phyloP scores from a whole-genome alignment of 1,140 invertebrate species.

The Eubasilissa regina region DNA sequence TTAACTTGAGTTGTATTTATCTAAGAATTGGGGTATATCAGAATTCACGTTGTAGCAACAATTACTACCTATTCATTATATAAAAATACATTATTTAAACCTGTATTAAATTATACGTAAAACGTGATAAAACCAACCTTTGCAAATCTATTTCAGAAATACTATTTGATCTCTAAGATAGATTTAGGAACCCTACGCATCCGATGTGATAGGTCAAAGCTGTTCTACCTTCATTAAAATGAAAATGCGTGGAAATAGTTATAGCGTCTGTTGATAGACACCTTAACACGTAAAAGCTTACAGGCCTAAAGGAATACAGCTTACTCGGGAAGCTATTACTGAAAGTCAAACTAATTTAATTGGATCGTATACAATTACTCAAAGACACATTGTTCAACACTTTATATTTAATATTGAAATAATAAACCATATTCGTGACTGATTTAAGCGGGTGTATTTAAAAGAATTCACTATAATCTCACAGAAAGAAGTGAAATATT shows the following conservation, averaged over 20 bases:
- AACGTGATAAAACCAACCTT: too few relatives aligned
- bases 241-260: conserved; percentile 20
- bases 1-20: too few relatives aligned
- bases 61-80: too few relatives aligned
- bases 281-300: conserved; percentile 18
- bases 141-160: background rate
- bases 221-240: conserved; percentile 17
- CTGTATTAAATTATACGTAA: too few relatives aligned
- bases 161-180: background rate
- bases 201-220: background rate
- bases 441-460: too few relatives aligned
- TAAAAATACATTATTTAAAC: too few relatives aligned
- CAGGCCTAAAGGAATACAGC: background rate
- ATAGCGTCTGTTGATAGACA: background rate
- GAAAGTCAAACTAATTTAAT: conserved; percentile 30
- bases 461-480: too few relatives aligned
- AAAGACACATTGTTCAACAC: conserved; percentile 4
- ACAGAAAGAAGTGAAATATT: too few relatives aligned
- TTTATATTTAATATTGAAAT: conserved; percentile 1
- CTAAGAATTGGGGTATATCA: too few relatives aligned
- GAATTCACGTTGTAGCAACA: too few relatives aligned
- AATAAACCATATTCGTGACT: too few relatives aligned
- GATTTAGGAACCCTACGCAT: too few relatives aligned
- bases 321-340: background rate
- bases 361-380: conserved; percentile 26